phyloP scores from a whole-genome alignment of 2,797 vertebrate species.

The Chaetophractus vellerosus region DNA sequence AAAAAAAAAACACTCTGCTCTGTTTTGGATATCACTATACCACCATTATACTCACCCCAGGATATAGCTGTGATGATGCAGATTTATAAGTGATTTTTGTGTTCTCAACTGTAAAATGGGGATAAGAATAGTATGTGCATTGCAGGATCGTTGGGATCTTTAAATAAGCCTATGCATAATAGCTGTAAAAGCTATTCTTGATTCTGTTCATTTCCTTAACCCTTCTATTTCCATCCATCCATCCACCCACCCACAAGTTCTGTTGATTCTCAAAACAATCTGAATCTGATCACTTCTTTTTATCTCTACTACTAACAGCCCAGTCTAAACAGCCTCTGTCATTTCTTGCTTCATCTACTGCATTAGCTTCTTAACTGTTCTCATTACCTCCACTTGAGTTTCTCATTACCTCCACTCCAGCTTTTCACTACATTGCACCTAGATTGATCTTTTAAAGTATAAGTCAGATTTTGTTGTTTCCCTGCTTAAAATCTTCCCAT shows the following conservation, averaged over 20 bases:
- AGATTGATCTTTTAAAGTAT: conserved; percentile 66
- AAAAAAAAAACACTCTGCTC: conserved; percentile 37
- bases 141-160: background rate
- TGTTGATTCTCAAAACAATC: conserved; percentile 57
- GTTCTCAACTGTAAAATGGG: conserved; percentile 76
- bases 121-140: conserved; percentile 73
- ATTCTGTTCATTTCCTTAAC: conserved; percentile 62
- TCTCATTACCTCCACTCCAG: conserved; percentile 22
- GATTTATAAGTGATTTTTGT: conserved; percentile 65
- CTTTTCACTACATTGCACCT: conserved; percentile 35
- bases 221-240: conserved; percentile 39
- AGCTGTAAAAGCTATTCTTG: conserved; percentile 62
- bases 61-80: conserved; percentile 38
- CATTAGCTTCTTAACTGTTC: background rate
- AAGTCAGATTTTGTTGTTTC: conserved; percentile 67
- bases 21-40: conserved; percentile 36
- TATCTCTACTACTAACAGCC: background rate
- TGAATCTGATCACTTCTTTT: conserved; percentile 48
- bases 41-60: background rate
- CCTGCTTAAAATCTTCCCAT: conserved; percentile 29
- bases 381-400: background rate
- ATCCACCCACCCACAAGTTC: conserved; percentile 43
- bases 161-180: conserved; percentile 28
- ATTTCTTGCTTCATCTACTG: conserved; percentile 46
- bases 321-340: background rate